Evolutionary conservation across 2,888 invertebrate genomes (phyloP), one percentile per base, ranked within the genome.

Genomic region (Pristionchus exspectatus): DNA sequence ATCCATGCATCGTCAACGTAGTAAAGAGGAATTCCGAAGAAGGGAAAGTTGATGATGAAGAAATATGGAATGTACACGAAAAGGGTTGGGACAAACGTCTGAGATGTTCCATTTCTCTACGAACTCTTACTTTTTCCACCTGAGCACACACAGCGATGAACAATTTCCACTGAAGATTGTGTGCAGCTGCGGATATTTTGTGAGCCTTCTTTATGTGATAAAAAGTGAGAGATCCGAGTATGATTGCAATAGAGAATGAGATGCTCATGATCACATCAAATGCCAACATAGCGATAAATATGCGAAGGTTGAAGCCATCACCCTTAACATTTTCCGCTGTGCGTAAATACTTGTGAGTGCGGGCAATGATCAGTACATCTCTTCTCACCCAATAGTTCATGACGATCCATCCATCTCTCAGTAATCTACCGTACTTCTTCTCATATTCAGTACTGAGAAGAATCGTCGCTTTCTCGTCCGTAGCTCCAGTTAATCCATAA

Each of bases 31-130:
- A 72, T n/a, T 30, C 27, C 33, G 33, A 72, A 72, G 72, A 72
- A 72, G 33, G 72, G 72, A 18, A 72, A 72, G 72, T 72, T 72
- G 72, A 72, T 72, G 33, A 72, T 72, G 33, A n/a, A 72, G 72
- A 72, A 72, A 33, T 72, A 72, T 33, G 72, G 72, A 72, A 72
- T 72, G 72, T 72, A 72, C 72, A 72, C 72, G 72, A 72, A 72
- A 3, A 72, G 33, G 16, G 72, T 72, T 2, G 72, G 72, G 27
- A 72, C 72, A 33, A 72, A 72, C 10, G 72, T 72, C 72, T 72
- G 33, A 16, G 4, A 56, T 16, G 2, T 21, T 21, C 3, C 1
- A 3, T 66, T 66, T n/a, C 10, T 27, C n/a, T 56, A 2, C 12
- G 56, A 21, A 56, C 21, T 56, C 21, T 56, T 5, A 16, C 56